These are phyloP conservation scores for Oscheius onirici DNA, from an alignment of 2,888 invertebrate species.

Conservation along the genomic window DNA sequence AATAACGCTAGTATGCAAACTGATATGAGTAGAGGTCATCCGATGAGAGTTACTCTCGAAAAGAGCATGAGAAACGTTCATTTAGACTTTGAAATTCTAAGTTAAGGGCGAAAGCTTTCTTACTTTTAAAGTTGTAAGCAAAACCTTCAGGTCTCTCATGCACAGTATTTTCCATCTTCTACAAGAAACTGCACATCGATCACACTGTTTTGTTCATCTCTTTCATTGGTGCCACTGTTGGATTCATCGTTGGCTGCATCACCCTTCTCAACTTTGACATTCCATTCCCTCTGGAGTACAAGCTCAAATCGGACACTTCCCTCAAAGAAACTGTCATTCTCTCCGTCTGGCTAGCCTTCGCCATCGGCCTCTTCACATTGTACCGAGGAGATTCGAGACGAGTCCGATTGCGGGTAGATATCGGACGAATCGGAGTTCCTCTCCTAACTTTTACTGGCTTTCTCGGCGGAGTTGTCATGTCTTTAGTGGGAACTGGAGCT, in stretches of 20 bases:
- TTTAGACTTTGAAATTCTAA: too few relatives aligned
- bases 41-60: too few relatives aligned
- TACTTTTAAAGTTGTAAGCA: not conserved
- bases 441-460: not conserved
- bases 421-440: not conserved
- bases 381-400: slow-evolving; percentile 61
- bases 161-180: slow-evolving; percentile 67
- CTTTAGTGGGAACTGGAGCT: slow-evolving; percentile 69
- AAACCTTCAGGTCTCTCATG: slow-evolving; percentile 62
- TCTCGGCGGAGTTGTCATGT: slow-evolving; percentile 53
- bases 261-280: too few relatives aligned
- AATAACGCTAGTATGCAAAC: not conserved
- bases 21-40: too few relatives aligned
- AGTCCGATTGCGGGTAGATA: slow-evolving; percentile 36
- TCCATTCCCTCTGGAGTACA: too few relatives aligned
- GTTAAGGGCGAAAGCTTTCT: too few relatives aligned
- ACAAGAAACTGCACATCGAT: slow-evolving; percentile 64
- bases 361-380: slow-evolving; percentile 67
- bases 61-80: too few relatives aligned
- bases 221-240: slow-evolving; percentile 62
- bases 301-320: too few relatives aligned
- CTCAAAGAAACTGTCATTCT: slow-evolving; percentile 71
- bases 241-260: slow-evolving; percentile 65
- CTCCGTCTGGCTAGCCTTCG: slow-evolving; percentile 71
- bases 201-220: slow-evolving; percentile 61